Conservation (phyloP, 2,113 vertebrate genomes). For the Clinocottus analis region DNA sequence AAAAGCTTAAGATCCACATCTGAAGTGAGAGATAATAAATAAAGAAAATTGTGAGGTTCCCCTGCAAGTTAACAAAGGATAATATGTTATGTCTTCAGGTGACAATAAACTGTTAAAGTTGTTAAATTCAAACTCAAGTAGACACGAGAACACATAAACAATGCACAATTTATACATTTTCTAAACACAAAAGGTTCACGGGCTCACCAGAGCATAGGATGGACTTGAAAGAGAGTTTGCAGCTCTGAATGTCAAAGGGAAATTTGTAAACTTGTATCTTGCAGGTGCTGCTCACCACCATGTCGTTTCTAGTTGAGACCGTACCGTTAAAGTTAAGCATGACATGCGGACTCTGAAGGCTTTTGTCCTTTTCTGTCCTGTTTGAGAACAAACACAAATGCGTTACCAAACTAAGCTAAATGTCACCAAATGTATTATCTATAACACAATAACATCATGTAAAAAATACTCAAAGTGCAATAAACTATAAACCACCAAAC, state of each 20-base stretch:
- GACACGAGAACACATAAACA: background rate
- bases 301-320: conserved; percentile 29
- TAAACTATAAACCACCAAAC: background rate
- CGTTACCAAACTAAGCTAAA: background rate
- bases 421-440: background rate
- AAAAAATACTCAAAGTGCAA: background rate
- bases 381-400: background rate
- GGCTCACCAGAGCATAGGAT: conserved; percentile 57
- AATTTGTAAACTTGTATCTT: conserved; percentile 72
- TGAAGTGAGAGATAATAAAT: conserved; percentile 15
- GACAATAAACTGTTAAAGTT: background rate
- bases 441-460: background rate
- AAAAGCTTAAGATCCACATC: conserved; percentile 36
- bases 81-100: background rate
- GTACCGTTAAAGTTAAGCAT: background rate
- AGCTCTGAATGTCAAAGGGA: conserved; percentile 75
- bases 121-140: background rate
- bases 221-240: conserved; percentile 73
- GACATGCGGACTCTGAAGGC: conserved; percentile 52
- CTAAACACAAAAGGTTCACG: background rate
- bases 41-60: background rate
- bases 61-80: too few relatives aligned
- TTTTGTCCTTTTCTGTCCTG: conserved; percentile 71
- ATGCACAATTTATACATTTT: too few relatives aligned
- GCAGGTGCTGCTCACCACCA: conserved; percentile 71